Evolutionary conservation across 2,888 invertebrate species (phyloP), one percentile per base, ranked within the genome.

Genomic region (Leptinotarsa haldemani): DNA sequence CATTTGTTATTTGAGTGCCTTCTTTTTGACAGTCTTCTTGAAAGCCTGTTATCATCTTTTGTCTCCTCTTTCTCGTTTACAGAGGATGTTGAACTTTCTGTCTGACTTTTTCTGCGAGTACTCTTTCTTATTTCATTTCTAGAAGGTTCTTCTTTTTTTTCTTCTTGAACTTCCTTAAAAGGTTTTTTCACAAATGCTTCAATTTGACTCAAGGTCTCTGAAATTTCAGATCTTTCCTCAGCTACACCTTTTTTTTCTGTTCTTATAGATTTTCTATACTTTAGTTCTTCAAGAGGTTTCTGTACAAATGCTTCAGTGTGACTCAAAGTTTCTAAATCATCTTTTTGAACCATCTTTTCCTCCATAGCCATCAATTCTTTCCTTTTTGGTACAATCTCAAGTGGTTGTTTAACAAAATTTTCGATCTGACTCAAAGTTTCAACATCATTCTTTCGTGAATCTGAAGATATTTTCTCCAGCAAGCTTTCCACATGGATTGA

Each of bases 371-470:
- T 13, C 25, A 56, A 56, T 56, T 68, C 56, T 56, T 56, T 65
- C 9, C 22, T 48, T 48, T 7, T 52, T 30, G 66, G 30, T 20
- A 66, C 65, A 47, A 48, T 65, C 13, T 47, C 40, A 58, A 64
- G 48, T 69, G 75, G 69, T 20, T 69, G 52, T 16, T 75, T 75
- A 40, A 78, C 47, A 66, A 77, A 78, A 3, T 74, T 58, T 50
- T 68, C 72, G 52, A 77, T 77, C 56, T 79, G 79, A 76, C 78
- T 79, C 22, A 77, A 66, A 30, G 78, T 75, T 67, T 77, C 77
- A 46, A 63, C 53, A 50, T 66, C 64, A 58, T 63, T 46, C 15
- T 65, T 56, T 15, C 56, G 4, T 9, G 56, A 30, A 18, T 69
- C 53, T 3, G 56, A 64, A 40, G 16, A 53, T 20, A 58, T 73